phyloP scores from a whole-genome alignment of 2,888 invertebrate species.

The Pyrrhia umbra region DNA sequence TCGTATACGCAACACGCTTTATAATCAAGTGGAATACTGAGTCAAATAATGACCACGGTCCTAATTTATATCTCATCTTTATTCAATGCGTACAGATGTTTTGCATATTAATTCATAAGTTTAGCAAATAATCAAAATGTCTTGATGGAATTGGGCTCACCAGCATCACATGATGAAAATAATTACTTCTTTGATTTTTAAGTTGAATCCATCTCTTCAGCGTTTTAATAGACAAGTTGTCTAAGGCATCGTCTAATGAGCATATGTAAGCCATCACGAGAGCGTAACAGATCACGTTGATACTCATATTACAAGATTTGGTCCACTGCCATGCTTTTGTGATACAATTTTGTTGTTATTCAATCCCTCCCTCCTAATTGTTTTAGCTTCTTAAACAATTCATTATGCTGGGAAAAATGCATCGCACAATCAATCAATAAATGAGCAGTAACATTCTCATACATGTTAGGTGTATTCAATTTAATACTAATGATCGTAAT shows the following conservation, averaged over 20 bases:
- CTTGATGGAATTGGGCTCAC: neutral
- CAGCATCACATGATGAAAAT: neutral
- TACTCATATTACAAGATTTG: conserved; percentile 50
- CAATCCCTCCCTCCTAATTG: neutral
- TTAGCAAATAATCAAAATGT: neutral
- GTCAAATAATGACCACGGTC: neutral
- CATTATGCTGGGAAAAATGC: neutral
- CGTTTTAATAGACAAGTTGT: conserved; percentile 17
- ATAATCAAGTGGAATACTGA: neutral
- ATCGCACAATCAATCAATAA: too few relatives aligned
- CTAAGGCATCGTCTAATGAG: conserved; percentile 38
- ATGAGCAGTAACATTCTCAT: too few relatives aligned
- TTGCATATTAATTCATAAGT: neutral
- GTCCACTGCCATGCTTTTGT: conserved; percentile 29
- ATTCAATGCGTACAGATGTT: neutral
- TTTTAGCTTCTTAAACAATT: too few relatives aligned
- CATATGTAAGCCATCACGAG: conserved; percentile 35
- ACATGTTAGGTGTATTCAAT: too few relatives aligned
- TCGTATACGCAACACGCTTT: conserved; percentile 11
- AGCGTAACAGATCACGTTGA: conserved; percentile 51
- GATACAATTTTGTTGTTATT: too few relatives aligned
- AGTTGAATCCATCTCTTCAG: neutral
- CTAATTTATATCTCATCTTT: neutral
- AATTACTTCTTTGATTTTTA: neutral
- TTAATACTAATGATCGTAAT: too few relatives aligned